Evolutionary conservation across 2,113 vertebrate species (phyloP).

Genomic region (Xiphophorus couchianus): DNA sequence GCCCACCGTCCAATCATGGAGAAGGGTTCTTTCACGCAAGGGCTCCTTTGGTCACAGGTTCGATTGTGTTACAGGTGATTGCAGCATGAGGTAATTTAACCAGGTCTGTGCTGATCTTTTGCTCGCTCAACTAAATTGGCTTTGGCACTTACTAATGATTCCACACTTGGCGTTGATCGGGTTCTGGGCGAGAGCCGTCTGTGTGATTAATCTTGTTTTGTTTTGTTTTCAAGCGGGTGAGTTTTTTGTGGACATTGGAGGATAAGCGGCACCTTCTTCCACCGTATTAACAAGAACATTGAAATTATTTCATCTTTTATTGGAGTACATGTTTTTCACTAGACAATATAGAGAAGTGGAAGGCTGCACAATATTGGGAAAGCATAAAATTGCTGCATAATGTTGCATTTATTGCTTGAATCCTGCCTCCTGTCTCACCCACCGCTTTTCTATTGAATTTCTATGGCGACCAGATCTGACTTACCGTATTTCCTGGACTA

Average conservation of each 20-base stretch:
- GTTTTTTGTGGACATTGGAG: constrained; percentile 45
- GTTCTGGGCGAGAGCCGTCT: constrained; percentile 39
- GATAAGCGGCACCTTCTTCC: neutral
- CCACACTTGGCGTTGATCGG: constrained; percentile 58
- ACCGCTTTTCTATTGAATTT: too few species aligned
- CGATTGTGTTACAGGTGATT: constrained; percentile 58
- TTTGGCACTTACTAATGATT: constrained; percentile 54
- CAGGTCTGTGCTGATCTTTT: constrained; percentile 54
- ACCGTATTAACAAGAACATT: neutral
- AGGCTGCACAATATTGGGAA: neutral
- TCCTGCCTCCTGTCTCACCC: too few species aligned
- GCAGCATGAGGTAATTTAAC: constrained; percentile 35
- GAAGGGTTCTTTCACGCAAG: constrained; percentile 57
- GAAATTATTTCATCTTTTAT: neutral
- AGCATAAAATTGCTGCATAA: too few species aligned
- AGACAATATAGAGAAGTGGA: neutral
- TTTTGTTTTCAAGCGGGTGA: constrained; percentile 9
- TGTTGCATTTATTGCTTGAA: too few species aligned
- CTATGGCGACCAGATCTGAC: too few species aligned
- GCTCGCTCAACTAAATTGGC: constrained; percentile 46
- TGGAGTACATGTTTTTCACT: neutral
- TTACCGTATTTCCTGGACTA: too few species aligned
- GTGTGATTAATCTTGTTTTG: constrained; percentile 25
- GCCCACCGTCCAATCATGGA: constrained; percentile 54
- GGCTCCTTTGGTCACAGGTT: constrained; percentile 60